Base-by-base conservation (phyloP, 2,113 vertebrate species). In the Nibea albiflora region DNA sequence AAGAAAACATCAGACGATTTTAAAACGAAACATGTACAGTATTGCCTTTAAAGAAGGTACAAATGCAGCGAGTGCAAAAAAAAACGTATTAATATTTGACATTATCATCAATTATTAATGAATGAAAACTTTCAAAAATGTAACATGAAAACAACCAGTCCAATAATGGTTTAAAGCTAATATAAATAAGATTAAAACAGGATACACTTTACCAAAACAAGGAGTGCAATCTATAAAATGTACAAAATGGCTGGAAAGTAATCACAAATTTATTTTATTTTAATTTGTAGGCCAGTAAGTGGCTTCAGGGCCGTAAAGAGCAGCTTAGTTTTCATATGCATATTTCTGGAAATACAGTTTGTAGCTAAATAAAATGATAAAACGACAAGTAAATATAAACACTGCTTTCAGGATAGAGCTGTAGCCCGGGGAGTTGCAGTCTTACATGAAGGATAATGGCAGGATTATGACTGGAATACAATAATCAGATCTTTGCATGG, bases 301-400 rank as follows among this genome's bases (percentile, higher is more conserved):
- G 57, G 47, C 56, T 70, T 22, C 39, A 64, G 68, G 24, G 49
- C 24, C 3, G 1, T 26, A 14, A 26, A 58, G 16, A 47, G 19
- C 12, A 3, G 4, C 20, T 52, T 52, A 42, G 16, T 10, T 61
- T 31, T 4, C 7, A 15, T 4, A 42, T 2, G 22, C 57, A 4
- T 28, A 11, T 20, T 8, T 54, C 61, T 46, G 26, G 49, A 39
- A 39, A 26, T 26, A 49, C 71, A 46, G 8, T 53, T 42, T 54
- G 11, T 19, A 58, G 17, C 14, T 24, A 22, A 19, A 31, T 54
- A 47, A n/a, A 67, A 35, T 5, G 14, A 67, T 2, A 46, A 46
- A 56, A 47, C 19, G n/a, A n/a, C 64, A 62, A 64, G 49, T 15
- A 28, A 71, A 56, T 60, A n/a, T n/a, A 70, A 46, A 35, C 22